These are phyloP conservation scores for Cebus imitator DNA, from an alignment of 2,113 vertebrate genomes.

Conservation along the genomic window DNA sequence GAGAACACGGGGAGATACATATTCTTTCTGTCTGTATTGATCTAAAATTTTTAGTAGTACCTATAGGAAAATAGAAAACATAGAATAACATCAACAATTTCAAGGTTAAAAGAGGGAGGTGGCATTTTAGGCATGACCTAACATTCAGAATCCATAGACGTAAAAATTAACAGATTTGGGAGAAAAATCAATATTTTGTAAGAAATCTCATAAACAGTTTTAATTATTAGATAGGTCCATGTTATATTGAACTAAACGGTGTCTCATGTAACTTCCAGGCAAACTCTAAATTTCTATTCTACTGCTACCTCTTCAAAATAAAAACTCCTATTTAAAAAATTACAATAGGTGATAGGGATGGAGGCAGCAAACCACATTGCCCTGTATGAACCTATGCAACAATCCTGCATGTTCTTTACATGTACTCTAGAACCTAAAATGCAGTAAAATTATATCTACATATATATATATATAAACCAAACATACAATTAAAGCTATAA, in stretches of 20 bases:
- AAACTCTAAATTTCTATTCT: not conserved
- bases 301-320: not conserved
- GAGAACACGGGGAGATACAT: conserved; percentile 93
- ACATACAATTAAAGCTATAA: not conserved
- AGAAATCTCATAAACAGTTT: not conserved
- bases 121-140: not conserved
- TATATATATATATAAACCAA: not conserved
- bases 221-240: not conserved
- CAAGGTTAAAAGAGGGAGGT: not conserved
- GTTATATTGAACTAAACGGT: not conserved
- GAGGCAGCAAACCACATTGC: too few relatives aligned
- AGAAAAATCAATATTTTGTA: not conserved
- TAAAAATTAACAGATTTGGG: not conserved
- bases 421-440: too few relatives aligned
- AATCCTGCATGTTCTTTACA: too few relatives aligned
- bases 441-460: too few relatives aligned
- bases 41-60: conserved; percentile 95
- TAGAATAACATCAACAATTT: not conserved
- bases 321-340: not conserved
- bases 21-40: conserved; percentile 93
- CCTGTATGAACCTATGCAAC: too few relatives aligned
- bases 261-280: not conserved
- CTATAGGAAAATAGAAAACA: conserved; percentile 78
- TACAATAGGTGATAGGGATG: too few relatives aligned
- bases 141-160: not conserved